Evolutionary conservation across 1,140 invertebrate genomes (phyloP), one percentile per base, ranked within the genome.

Genomic region (Caerostris darwini): DNA sequence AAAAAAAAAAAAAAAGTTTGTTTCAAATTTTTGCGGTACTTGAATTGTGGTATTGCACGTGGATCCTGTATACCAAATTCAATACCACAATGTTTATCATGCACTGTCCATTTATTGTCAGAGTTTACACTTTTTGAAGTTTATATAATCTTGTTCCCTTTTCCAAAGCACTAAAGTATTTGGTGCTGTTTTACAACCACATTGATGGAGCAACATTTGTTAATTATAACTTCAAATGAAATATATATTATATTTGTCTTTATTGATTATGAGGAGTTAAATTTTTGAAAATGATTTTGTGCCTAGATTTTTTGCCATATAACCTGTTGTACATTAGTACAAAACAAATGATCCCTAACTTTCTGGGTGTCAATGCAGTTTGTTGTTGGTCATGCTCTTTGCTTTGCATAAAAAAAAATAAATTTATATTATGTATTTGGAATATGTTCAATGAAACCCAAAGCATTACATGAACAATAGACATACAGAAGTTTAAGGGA

Each of bases 151-250:
- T 95, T 94, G 94, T 71, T 95, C 89, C 89, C 92, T 94, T 95
- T 95, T 94, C 94, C 90, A 92, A 89, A 83, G 94, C 94, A 95
- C 94, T 93, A 56, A 94, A 93, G 94, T 94, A 93, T 94, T 95
- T 95, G 94, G 94, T 95, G 94, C 94, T 95, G 88, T 93, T 95
- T 94, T 95, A 95, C 94, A 94, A 94, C 87, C 92, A 94, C 54
- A 87, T 93, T 91, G 83, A 89, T 90, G 85, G 91, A 93, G 82
- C 90, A 94, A 93, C 83, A 87, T 88, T 89, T 94, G 85, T 90
- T 88, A 94, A 94, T 88, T 83, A 64, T 94, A 69, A 94, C 85
- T 93, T 85, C 81, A 90, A 90, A 94, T 83, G 77, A 94, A 86
- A 94, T 89, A 90, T 89, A 94, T 93, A 92, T 89, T 93, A 93